phyloP scores from a whole-genome alignment of 1,140 invertebrate genomes.

The Leptoteleia sp. region DNA sequence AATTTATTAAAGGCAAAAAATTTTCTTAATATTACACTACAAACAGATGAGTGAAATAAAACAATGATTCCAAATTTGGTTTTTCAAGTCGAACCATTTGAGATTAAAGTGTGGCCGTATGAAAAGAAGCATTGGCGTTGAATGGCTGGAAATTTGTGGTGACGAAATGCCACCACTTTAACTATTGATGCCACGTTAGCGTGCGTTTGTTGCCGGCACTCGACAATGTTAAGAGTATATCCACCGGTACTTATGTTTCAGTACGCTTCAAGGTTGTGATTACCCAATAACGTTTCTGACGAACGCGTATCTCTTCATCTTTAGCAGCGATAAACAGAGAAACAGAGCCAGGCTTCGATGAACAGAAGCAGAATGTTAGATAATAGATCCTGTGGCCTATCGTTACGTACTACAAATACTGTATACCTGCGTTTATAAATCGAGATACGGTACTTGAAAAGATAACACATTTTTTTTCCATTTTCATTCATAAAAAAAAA shows the following conservation, averaged over 20 bases:
- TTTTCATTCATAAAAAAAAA: constrained; percentile 3
- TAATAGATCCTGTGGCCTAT: constrained; percentile 56
- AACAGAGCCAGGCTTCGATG: constrained; percentile 57
- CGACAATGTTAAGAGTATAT: constrained; percentile 61
- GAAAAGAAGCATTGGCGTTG: constrained; percentile 16
- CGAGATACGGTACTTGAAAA: not conserved
- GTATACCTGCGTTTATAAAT: constrained; percentile 2
- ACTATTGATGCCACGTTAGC: constrained; percentile 65
- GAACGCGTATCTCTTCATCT: constrained; percentile 68
- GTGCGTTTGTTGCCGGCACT: constrained; percentile 68
- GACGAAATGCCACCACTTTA: constrained; percentile 52
- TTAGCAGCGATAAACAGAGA: constrained; percentile 59
- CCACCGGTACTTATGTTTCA: constrained; percentile 71
- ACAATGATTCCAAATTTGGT: too few species aligned
- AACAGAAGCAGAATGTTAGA: constrained; percentile 62
- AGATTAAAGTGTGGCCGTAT: constrained; percentile 1
- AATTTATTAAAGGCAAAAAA: too few species aligned
- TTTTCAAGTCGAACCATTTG: not conserved
- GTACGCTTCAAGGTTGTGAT: constrained; percentile 73
- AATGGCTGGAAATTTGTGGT: constrained; percentile 34
- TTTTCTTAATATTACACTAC: too few species aligned
- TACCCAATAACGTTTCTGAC: constrained; percentile 73
- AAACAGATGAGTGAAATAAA: too few species aligned
- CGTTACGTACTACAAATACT: constrained; percentile 29
- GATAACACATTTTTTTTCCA: too few species aligned